Evolutionary conservation across 2,113 vertebrate species (phyloP).

Genomic region (Eclectus roratus): DNA sequence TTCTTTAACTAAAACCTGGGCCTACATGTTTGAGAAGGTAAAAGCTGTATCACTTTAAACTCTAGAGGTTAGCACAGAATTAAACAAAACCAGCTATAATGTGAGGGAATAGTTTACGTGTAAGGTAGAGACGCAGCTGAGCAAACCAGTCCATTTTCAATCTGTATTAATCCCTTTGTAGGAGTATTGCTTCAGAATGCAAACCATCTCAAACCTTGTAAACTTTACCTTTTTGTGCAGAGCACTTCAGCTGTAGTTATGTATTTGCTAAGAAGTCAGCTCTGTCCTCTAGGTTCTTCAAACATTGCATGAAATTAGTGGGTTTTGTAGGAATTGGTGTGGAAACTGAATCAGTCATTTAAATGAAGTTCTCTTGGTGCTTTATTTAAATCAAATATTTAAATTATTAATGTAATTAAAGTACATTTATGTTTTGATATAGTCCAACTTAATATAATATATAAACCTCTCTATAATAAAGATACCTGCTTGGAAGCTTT

Average conservation of each 20-base stretch:
- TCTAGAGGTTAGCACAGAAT: not conserved
- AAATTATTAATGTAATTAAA: slow-evolving; percentile 7
- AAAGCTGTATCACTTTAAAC: not conserved
- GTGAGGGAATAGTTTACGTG: not conserved
- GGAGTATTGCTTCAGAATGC: not conserved
- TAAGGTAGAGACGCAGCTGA: not conserved
- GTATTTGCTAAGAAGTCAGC: not conserved
- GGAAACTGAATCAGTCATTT: not conserved
- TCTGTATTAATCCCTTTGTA: not conserved
- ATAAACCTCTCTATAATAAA: slow-evolving; percentile 13
- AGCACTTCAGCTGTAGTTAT: not conserved
- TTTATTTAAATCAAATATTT: slow-evolving; percentile 11
- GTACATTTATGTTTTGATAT: not conserved
- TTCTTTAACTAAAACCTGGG: slow-evolving; percentile 13
- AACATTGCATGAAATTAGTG: not conserved
- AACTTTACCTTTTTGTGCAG: not conserved
- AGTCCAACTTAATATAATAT: slow-evolving; percentile 7
- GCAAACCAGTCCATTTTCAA: not conserved
- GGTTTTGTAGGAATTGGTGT: not conserved
- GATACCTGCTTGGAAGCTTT: not conserved
- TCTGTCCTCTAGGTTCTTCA: not conserved
- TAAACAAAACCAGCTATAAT: not conserved
- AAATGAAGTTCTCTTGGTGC: not conserved
- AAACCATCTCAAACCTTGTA: not conserved
- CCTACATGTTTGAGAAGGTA: not conserved